Evolutionary conservation across 2,888 invertebrate species (phyloP), one percentile per base, ranked within the genome.

Genomic region (Latrodectus hesperus): DNA sequence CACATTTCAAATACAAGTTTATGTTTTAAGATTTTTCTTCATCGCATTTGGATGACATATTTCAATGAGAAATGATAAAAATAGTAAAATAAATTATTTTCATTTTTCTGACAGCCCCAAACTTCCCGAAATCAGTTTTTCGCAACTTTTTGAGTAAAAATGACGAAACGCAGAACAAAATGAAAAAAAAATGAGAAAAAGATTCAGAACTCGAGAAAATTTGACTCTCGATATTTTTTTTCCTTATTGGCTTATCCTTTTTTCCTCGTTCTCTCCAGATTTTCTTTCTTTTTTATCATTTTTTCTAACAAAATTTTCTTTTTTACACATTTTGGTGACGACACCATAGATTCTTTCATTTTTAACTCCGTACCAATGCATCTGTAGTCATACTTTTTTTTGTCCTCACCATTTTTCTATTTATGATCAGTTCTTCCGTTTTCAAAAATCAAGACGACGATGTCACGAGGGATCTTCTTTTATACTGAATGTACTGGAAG

Each of bases 41-140:
- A 38, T 38, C 38, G 4, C 38, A 38, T 38, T 38, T 38, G 38
- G 38, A 38, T 38, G 38, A 38, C 38, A 38, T 38, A 38, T 38
- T 38, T 38, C 38, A 38, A 38, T 38, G 38, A 38, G 38, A 38
- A 38, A 38, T 38, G 38, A 38, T 38, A 60, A 16, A 60, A 16
- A 26, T 72, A 68, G 70, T 38, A 68, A 85, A 79, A 85, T 79
- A 85, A 85, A 85, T 80, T 79, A 80, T 79, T 80, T 78, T 80
- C 70, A 75, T 85, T 75, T 65, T 22, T 16, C 17, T 60, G 79
- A 85, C 79, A 79, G 75, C 51, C 68, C 14, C 85, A n/a, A 85
- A 79, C 75, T 85, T 80, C 60, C 75, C 52, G 51, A 80, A 85
- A 85, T 80, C 85, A 85, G 85, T 85, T 85, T 85, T 85, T 85